Evolutionary conservation across 1,140 invertebrate genomes (phyloP), one percentile per base, ranked within the genome.

Genomic region (Aporrectodea caliginosa): DNA sequence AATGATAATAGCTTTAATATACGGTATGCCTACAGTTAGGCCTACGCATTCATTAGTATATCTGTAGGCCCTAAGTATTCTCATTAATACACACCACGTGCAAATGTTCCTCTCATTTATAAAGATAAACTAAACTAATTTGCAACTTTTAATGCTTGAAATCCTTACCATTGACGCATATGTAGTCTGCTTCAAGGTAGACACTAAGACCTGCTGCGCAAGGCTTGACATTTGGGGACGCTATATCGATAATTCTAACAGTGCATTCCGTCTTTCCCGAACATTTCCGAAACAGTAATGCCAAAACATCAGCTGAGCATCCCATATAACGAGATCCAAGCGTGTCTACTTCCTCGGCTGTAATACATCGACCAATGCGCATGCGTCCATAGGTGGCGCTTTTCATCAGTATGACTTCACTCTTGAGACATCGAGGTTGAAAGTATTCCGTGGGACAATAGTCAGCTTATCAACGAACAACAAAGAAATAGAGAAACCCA

Each of bases 301-400:
- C 1, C 35, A 34, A 27, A 33, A 75, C 35, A 35, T 75, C 74
- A 12, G 22, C 35, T 2, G 6, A 75, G 74, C 74, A 75, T 1
- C 74, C 74, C 27, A 75, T 34, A 75, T 34, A 43, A n/a, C 35
- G 22, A 34, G 31, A 30, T 16, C 29, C 27, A 16, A 58, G 43
- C 1, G 32, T 2, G 33, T 31, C 31, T n/a, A 34, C 30, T 31
- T 75, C 74, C 35, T 78, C 76, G 69, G 32, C 43, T 69, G n/a
- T 30, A 6, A 78, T 22, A 30, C 76, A 78, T 78, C 33, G 72
- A 16, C 76, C 76, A 30, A 78, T 29, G 14, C 69, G 35, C 76
- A 35, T 78, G 0, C 76, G 16, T 16, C 76, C 76, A 29, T 78
- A 78, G 22, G 58, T 30, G 6, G 76, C 76, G 27, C 31, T 33